Percentiles rank a stretch among this genome's conserved stretches.
phyloP scores from a whole-genome alignment of 1,140 invertebrate genomes.

The Ylistrum balloti region DNA sequence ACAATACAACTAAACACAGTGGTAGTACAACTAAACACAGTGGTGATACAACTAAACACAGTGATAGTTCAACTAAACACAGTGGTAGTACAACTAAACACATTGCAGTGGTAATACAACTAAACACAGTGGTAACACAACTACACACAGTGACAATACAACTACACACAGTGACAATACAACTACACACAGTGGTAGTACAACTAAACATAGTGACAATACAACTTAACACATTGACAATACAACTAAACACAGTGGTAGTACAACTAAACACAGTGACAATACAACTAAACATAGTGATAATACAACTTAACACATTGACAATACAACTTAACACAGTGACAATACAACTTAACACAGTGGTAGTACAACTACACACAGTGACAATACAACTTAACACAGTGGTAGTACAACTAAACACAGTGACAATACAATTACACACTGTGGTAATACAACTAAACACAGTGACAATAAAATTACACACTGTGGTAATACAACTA shows the following conservation, averaged over 20 bases:
- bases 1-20: not conserved
- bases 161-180: not conserved
- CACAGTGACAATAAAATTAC: too few species aligned
- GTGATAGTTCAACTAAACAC: not conserved
- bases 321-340: too few species aligned
- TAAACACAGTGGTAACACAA: not conserved
- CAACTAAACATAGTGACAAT: too few species aligned
- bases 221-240: not conserved
- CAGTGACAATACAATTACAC: too few species aligned
- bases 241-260: not conserved
- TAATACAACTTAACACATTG: too few species aligned
- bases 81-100: too few species aligned
- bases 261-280: not conserved
- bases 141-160: not conserved
- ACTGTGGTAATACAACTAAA: too few species aligned
- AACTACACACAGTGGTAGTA: not conserved
- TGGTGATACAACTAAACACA: not conserved
- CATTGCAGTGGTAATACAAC: not conserved
- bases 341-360: too few species aligned
- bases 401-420: too few species aligned
- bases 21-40: not conserved
- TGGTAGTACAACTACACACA: not conserved
- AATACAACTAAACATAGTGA: too few species aligned
- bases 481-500: too few species aligned
- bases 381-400: not conserved